Base-by-base conservation (phyloP, 1,140 invertebrate genomes). In the Coenobita brevimanus region DNA sequence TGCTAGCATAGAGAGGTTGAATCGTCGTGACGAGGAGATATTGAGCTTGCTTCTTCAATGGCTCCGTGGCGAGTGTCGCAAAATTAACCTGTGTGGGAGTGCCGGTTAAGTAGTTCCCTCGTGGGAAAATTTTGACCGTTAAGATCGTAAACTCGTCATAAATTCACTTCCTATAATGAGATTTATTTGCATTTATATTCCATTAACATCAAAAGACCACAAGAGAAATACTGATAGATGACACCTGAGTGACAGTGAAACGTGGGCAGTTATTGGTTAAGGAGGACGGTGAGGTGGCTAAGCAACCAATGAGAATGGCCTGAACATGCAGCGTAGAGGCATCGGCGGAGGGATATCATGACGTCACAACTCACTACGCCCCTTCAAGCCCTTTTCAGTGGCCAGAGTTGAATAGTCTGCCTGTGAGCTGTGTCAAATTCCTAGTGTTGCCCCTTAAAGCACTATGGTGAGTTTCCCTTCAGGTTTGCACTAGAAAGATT, bases 321-420 rank as follows among this genome's bases (percentile, higher is more conserved):
- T 41, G 75, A 64, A 33, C 13, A 41, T 80, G n/a, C 13, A 36
- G 8, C 38, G 30, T 24, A 50, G 33, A 27, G 82, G 46, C 46
- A 50, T 4, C 1, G 8, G 82, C 82, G 82, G 82, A 84, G 82
- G 27, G 36, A 84, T 41, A 84, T 27, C 43, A n/a, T 84, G 82
- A 84, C 82, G 82, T 84, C 82, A 84, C 82, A 27, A 24, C 81
- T 60, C 82, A 84, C 82, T 84, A 84, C 82, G 82, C 82, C 82
- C 82, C 82, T 84, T 84, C 50, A 84, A 82, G 82, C 54, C 13
- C 79, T 57, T 82, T 67, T 17, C 33, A 17, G 82, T 43, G 54
- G 69, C 54, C 46, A 36, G 50, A 60, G 69, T 27, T 76, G 30
- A 62, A 38, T 84, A 84, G 82, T 84, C 82, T 27, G 33, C n/a